A percentile compares a stretch with the other conserved stretches of the same genome.
These are phyloP conservation scores for Silurus meridionalis DNA, from an alignment of 2,113 vertebrate genomes.

Conservation along the genomic window DNA sequence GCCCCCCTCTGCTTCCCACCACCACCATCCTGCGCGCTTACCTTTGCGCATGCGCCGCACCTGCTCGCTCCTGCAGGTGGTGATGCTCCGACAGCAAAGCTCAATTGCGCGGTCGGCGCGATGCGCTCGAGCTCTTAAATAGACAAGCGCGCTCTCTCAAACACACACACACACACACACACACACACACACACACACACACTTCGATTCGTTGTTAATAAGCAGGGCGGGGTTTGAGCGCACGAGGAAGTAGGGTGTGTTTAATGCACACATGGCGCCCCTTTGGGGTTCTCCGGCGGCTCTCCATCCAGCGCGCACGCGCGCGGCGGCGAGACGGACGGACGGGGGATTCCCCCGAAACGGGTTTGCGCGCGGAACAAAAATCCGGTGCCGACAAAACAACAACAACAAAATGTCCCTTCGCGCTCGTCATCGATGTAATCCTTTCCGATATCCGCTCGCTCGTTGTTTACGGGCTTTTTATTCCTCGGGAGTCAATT, in stretches of 20 bases:
- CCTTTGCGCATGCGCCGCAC: slow-evolving; percentile 40
- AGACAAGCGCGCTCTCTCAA: not conserved
- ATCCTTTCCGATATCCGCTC: slow-evolving; percentile 46
- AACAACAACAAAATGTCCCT: slow-evolving; percentile 44
- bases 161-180: not conserved
- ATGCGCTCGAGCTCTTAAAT: not conserved
- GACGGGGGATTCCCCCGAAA: slow-evolving; percentile 68
- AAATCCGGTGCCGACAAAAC: slow-evolving; percentile 44
- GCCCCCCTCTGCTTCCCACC: not conserved
- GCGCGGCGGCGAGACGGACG: too few relatives aligned
- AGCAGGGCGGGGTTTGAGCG: not conserved
- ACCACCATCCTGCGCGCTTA: not conserved
- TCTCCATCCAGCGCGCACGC: slow-evolving; percentile 32
- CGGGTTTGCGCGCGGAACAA: slow-evolving; percentile 58
- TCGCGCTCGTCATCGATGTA: slow-evolving; percentile 32
- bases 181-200: not conserved
- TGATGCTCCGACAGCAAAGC: slow-evolving; percentile 21
- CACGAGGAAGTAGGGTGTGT: not conserved
- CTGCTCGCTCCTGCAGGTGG: slow-evolving; percentile 33
- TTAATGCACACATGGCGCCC: not conserved
- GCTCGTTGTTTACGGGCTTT: slow-evolving; percentile 14
- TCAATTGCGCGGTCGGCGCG: slow-evolving; percentile 2
- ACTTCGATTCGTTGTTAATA: not conserved
- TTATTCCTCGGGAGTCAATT: slow-evolving; percentile 19
- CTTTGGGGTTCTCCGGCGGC: slow-evolving; percentile 61